Percentiles rank a stretch among this genome's conserved stretches.
Evolutionary conservation across 2,113 vertebrate species (phyloP).

Genomic region (Pseudorectes ferrugineus): DNA sequence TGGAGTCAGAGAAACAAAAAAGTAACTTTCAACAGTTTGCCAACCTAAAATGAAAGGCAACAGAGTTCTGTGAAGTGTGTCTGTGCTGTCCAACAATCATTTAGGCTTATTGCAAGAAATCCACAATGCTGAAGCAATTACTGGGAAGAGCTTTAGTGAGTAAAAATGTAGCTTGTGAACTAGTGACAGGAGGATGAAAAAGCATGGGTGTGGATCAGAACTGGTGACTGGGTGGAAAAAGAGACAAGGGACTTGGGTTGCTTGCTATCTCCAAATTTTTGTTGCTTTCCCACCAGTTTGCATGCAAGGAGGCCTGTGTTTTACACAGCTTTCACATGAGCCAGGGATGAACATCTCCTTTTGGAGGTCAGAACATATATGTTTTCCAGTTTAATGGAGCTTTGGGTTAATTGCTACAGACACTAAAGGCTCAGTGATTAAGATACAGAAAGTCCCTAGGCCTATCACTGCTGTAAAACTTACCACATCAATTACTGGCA

Average conservation of each 20-base stretch:
- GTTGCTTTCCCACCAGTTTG: not conserved
- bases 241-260: not conserved
- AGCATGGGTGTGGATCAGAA: not conserved
- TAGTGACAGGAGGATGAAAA: not conserved
- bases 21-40: not conserved
- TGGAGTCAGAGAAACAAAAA: not conserved
- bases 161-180: not conserved
- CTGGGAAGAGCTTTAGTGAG: slow-evolving; percentile 10
- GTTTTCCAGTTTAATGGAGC: not conserved
- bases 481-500: not conserved
- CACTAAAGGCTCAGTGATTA: not conserved
- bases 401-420: not conserved
- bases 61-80: not conserved
- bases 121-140: not conserved
- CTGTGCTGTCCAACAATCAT: not conserved
- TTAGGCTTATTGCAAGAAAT: not conserved
- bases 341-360: not conserved
- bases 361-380: not conserved
- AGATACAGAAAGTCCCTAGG: not conserved
- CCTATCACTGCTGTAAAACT: not conserved
- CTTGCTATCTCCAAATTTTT: not conserved
- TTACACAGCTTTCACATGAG: not conserved
- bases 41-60: not conserved
- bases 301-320: not conserved
- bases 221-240: not conserved